Conservation (phyloP, 2,113 vertebrate genomes). For the Sula dactylatra region DNA sequence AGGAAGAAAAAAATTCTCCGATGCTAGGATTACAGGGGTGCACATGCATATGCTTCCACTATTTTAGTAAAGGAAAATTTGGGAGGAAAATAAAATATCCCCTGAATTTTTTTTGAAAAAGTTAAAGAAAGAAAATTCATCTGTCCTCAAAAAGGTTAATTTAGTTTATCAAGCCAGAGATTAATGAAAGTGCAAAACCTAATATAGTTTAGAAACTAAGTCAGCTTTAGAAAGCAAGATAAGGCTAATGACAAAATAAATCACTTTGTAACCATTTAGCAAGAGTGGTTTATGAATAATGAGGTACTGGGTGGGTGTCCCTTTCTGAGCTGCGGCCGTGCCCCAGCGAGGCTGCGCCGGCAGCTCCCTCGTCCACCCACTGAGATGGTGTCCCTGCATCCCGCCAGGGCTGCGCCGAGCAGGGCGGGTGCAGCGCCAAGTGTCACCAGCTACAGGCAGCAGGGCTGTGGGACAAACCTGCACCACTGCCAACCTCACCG, state of each 20-base stretch:
- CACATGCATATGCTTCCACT: accelerated
- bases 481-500: neutral
- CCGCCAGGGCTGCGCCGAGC: accelerated
- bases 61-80: neutral
- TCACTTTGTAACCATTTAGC: slow-evolving; percentile 3
- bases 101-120: neutral
- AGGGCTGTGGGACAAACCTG: neutral
- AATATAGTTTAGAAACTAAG: slow-evolving; percentile 26
- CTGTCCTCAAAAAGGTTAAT: neutral
- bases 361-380: neutral
- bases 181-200: neutral
- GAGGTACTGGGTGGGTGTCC: neutral
- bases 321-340: neutral
- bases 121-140: neutral
- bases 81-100: neutral
- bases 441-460: accelerated
- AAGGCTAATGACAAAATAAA: slow-evolving; percentile 51
- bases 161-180: neutral
- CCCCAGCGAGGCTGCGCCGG: neutral
- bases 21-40: neutral
- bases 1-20: neutral
- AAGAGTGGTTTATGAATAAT: neutral
- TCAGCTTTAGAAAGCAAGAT: slow-evolving; percentile 39
- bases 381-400: neutral
- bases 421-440: accelerated